Evolutionary conservation across 2,797 vertebrate species (phyloP), one percentile per base, ranked within the genome.

Genomic region (Rachycentron canadum): DNA sequence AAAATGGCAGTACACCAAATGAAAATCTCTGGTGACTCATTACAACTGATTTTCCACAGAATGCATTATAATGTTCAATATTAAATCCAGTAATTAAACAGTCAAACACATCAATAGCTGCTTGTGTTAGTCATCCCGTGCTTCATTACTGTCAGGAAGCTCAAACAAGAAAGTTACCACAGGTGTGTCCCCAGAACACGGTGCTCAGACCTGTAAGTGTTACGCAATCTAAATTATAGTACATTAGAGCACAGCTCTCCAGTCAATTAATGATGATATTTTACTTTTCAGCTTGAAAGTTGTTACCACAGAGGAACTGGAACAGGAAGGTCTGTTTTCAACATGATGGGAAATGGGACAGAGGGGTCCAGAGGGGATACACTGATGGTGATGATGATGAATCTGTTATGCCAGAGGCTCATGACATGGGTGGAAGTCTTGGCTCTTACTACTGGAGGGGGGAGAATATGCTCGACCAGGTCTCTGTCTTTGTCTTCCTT

Each of bases 201-300:
- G 43, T 76, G 81, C 83, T 86, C 79, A 89, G 73, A 86, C 87
- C 69, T 86, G 83, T 75, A 75, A 0, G 55, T 53, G 53, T 83
- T 90, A 70, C 2, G 8, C 76, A 88, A 88, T 49, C 68, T 38
- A 45, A 45, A 45, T 45, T 45, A 45, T 17, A 34, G 8, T 9
- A 47, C 10, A 25, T 23, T 56, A 64, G 7, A 1, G 30, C 41
- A 64, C 9, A 1, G 30, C 41, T 74, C 41, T 72, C 13, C 49
- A 43, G 11, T 62, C 21, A 63, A 53, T 63, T 57, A 21, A 52
- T 34, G 17, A 52, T 30, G 55, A 7, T 55, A 0, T 56, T 73
- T 84, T 60, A 23, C 13, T 71, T 73, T 66, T 69, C 16, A 41
- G 30, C 36, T 59, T 40, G 40, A 41, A 53, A 52, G 45, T 70